Evolutionary conservation across 1,140 invertebrate species (phyloP), one percentile per base, ranked within the genome.

Genomic region (Coptotermes formosanus): DNA sequence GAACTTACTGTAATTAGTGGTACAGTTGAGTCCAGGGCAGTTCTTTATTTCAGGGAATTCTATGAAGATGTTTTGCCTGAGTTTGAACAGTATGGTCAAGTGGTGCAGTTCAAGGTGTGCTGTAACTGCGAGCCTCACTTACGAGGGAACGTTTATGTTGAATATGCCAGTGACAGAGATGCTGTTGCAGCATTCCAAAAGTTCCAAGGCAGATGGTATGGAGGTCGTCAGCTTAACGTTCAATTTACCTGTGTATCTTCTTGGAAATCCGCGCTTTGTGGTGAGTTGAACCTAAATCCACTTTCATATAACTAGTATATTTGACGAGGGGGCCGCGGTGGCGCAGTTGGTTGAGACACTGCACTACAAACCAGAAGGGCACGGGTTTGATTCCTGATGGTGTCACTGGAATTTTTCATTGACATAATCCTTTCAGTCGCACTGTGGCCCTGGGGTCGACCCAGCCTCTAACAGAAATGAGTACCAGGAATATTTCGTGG

Each of bases 191-290:
- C 96, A 23, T 96, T 95, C 89, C 91, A 94, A 86, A 92, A 92
- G 25, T 93, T 99, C 87, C 96, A 97, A 90, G 95, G 96, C 19
- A 93, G 97, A n/a, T 98, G 94, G 93, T 99, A 98, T 91, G 97
- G 94, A 21, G 96, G 97, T 0, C 94, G 94, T 86, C 96, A 96
- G 89, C 89, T 99, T 0, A 95, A 94, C 87, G 94, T 97, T 83
- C 94, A 97, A 89, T 98, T 98, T 91, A 95, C 95, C 82, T 93
- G 93, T 87, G 93, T 98, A 23, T 91, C 91, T 6, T 95, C 94
- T 2, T 99, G 97, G 97, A 96, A 95, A 89, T 92, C 93, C 88
- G 97, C 97, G 69, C 94, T 98, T 89, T 99, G 97, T 94, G 97
- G 97, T 94, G 92, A 93, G 92, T 91, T 16, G 19, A 55, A 55